Evolutionary conservation across 2,888 invertebrate genomes (phyloP), one percentile per base, ranked within the genome.

Genomic region (Slavum lentiscoides): DNA sequence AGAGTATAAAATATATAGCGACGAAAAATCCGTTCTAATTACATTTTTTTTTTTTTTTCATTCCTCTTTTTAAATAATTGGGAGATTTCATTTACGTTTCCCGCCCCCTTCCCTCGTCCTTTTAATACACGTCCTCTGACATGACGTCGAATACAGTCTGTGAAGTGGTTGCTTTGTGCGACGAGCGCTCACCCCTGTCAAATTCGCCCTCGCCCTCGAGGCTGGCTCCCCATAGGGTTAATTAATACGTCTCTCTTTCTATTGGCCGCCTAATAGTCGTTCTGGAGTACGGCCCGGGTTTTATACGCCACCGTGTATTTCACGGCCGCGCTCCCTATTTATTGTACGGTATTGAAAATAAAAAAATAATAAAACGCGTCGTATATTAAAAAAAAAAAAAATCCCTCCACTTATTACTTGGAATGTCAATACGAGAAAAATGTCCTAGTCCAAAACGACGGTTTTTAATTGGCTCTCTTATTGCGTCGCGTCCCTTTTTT

Each of bases 141-240:
- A 72, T 80, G 43, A 69, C 58, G 80, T 80, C 66, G 72, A 72
- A 80, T 80, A 80, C 80, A 80, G 67, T 76, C 62, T 43, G 75
- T 58, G 80, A 80, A 80, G 80, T 80, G 72, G 72, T 64, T 64
- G 64, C 55, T 80, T 80, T 80, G 80, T 80, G 30, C 30, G 30
- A 43, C n/a, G 55, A 77, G 69, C 19, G 55, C 49, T 80, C 80
- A 80, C 80, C 80, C 80, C 72, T 80, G 80, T 80, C 72, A 72
- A 72, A 80, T 70, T 80, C 72, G 37, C 80, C 80, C 80, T 80
- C 80, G 23, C 80, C 80, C 72, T 72, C 72, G 30, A 66, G 70
- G 72, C 64, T 66, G 70, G 72, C 58, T 80, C 80, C 80, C 80
- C 80, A 72, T 80, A 80, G 80, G 80, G 80, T 80, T 80, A 80